Base-by-base conservation (phyloP, 2,888 invertebrate species). In the Ptychoptera albimana region DNA sequence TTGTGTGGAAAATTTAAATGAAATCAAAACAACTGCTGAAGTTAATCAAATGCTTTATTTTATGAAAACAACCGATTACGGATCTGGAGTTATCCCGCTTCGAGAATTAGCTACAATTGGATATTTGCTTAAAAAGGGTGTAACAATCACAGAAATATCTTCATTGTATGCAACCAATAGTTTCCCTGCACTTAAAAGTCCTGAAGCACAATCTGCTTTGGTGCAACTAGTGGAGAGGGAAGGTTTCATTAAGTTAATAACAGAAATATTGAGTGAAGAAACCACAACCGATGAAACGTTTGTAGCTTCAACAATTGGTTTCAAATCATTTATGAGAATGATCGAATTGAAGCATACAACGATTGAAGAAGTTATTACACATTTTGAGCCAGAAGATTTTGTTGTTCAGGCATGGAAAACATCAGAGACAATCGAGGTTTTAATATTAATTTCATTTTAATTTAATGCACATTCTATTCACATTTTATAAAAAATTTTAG, bases 301-400 rank as follows among this genome's bases (percentile, higher is more conserved):
- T 15, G 71, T 84, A 15, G 85, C 83, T 4, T 79, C 83, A 1
- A 84, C 83, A 43, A 82, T 83, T 42, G 87, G 87, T 10, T 87
- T 88, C 64, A 75, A 81, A 51, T 87, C 88, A 7, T 84, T 88
- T 60, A 79, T 88, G 68, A 78, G 78, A 56, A 85, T 88, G 84
- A 78, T 88, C 8, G 83, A 85, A 58, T 69, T 80, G 46, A 78
- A 80, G 55, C 80, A 85, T 57, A 77, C 79, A 42, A 80, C 83
- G 1, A 82, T 88, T 15, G 87, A 88, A 63, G 85, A 86, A 63
- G 80, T 87, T 15, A 82, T 88, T 51, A 77, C 81, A 2, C 78
- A 82, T 55, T 84, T 88, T 57, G 77, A 76, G 47, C 84, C 84
- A 2, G 83, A 86, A 64, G 88, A 88, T 64, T 88, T 88, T 59